Conservation (phyloP, 2,113 vertebrate genomes). For the Prionailurus viverrinus region DNA sequence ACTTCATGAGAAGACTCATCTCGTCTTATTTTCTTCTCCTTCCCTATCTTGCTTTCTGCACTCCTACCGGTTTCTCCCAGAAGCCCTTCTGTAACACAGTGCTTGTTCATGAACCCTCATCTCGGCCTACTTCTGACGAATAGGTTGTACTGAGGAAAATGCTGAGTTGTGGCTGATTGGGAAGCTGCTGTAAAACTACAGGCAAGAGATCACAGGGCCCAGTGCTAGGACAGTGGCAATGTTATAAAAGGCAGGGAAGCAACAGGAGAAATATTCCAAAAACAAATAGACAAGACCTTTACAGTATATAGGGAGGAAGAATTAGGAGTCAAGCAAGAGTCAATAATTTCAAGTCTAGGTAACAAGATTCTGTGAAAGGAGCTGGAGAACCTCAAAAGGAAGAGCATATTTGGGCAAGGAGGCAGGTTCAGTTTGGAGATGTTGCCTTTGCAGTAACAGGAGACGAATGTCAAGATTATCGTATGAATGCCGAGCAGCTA, state of each 20-base stretch:
- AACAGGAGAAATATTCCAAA: neutral
- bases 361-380: neutral
- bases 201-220: neutral
- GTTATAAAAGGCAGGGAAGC: neutral
- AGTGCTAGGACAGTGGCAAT: neutral
- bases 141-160: neutral
- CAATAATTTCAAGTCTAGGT: neutral
- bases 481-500: neutral
- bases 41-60: neutral
- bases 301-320: neutral
- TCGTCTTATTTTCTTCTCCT: neutral
- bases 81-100: neutral
- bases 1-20: neutral
- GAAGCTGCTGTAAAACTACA: neutral
- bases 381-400: neutral
- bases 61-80: neutral
- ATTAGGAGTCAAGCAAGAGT: neutral
- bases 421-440: neutral
- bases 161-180: neutral
- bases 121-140: neutral
- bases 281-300: neutral
- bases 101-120: neutral
- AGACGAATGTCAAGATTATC: neutral
- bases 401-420: neutral
- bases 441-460: neutral